These are phyloP conservation scores for Luperina testacea DNA, from an alignment of 2,888 invertebrate species.

Conservation along the genomic window DNA sequence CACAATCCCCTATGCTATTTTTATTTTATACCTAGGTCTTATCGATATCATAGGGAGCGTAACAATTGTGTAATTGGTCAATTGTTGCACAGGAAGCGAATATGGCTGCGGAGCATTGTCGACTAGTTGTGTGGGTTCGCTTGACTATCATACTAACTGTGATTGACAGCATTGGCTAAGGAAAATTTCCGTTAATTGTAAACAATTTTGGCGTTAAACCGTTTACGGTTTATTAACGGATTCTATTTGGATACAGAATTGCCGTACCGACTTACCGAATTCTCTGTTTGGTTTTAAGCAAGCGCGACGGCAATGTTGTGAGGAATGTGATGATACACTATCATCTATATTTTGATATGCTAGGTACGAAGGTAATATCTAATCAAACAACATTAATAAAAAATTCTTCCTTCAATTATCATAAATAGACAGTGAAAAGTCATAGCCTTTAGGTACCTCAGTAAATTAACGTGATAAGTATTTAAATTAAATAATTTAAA, in stretches of 20 bases:
- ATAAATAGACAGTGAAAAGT: slow-evolving; percentile 1
- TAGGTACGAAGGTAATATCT: not conserved
- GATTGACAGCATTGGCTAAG: not conserved
- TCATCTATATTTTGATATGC: not conserved
- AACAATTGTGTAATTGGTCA: slow-evolving; percentile 7
- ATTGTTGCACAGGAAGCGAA: slow-evolving; percentile 29
- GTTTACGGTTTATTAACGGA: not conserved
- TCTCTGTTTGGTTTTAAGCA: not conserved
- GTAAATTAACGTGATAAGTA: not conserved
- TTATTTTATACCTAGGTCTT: no score
- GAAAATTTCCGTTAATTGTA: not conserved
- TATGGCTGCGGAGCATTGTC: slow-evolving; percentile 10
- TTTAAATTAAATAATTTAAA: not conserved
- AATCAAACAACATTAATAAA: not conserved
- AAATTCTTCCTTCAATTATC: slow-evolving; percentile 1
- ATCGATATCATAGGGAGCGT: not conserved
- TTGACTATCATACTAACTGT: not conserved
- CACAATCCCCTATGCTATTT: no score
- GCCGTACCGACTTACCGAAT: no score
- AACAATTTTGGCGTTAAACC: not conserved
- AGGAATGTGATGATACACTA: not conserved
- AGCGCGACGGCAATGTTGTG: not conserved
- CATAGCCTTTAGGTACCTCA: no score
- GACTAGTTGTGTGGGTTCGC: not conserved
- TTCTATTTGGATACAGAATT: not conserved